phyloP scores from a whole-genome alignment of 1,140 invertebrate genomes.

The Scaptodrosophila lebanonensis region DNA sequence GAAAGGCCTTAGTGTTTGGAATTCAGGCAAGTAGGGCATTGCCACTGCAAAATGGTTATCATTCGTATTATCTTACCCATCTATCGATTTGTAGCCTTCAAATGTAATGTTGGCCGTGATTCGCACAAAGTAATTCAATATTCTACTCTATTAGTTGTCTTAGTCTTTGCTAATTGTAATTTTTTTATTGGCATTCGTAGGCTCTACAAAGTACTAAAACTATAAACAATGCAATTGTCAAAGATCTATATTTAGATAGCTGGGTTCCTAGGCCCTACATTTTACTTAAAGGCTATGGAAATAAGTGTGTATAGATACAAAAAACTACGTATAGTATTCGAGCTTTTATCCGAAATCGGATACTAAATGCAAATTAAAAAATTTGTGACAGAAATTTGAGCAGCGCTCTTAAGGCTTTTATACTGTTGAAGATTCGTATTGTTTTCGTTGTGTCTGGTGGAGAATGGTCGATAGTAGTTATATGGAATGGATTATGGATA shows the following conservation, averaged over 20 bases:
- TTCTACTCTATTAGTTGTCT: not conserved
- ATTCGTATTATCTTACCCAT: too few relatives aligned
- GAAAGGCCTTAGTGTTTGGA: too few relatives aligned
- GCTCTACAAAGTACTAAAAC: slow-evolving; percentile 29
- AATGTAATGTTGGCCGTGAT: not conserved
- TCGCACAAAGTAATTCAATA: not conserved
- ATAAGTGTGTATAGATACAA: too few relatives aligned
- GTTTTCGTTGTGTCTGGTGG: slow-evolving; percentile 11
- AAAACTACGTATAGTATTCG: too few relatives aligned
- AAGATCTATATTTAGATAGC: too few relatives aligned
- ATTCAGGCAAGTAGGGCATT: too few relatives aligned
- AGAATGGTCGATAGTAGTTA: too few relatives aligned
- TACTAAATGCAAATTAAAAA: slow-evolving; percentile 34
- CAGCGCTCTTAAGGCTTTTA: slow-evolving; percentile 41
- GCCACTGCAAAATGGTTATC: too few relatives aligned
- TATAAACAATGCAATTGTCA: slow-evolving; percentile 28
- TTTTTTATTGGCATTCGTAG: slow-evolving; percentile 55
- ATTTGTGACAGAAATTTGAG: slow-evolving; percentile 53
- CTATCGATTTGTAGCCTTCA: not conserved
- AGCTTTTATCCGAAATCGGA: too few relatives aligned
- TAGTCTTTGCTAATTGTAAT: slow-evolving; percentile 53
- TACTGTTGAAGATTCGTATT: too few relatives aligned
- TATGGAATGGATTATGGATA: too few relatives aligned
- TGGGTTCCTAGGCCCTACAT: slow-evolving; percentile 32
- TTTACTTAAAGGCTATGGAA: slow-evolving; percentile 41